Conservation (phyloP, 1,140 invertebrate genomes). For the Sycophila sp. region DNA sequence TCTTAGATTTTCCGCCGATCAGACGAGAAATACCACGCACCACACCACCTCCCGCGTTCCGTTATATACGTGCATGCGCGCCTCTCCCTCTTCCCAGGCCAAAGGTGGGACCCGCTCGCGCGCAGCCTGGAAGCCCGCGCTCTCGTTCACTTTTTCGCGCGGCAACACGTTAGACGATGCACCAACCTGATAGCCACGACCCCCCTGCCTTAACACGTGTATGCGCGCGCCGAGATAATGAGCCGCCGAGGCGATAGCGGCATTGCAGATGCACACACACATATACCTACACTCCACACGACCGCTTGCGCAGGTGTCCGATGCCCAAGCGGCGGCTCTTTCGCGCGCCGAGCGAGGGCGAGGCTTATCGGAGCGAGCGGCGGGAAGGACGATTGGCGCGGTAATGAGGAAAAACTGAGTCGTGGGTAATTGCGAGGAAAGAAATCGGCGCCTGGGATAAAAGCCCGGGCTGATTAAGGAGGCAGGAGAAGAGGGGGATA, state of each 20-base stretch:
- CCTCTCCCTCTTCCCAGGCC: background rate
- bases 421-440: background rate
- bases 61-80: background rate
- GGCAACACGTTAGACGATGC: background rate
- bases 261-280: no score
- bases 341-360: background rate
- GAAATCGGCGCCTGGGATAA: background rate
- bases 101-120: background rate
- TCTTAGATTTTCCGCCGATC: no score
- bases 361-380: background rate
- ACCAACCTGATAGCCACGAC: background rate
- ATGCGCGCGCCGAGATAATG: constrained; percentile 13
- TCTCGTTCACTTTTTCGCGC: background rate
- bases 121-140: background rate
- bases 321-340: no score
- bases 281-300: no score
- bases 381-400: background rate
- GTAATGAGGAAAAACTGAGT: background rate
- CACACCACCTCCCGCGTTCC: no score
- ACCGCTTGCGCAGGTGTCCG: no score
- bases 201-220: constrained; percentile 16
- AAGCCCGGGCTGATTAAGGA: constrained; percentile 16
- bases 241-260: no score
- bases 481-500: background rate
- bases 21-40: no score